phyloP scores from a whole-genome alignment of 2,113 vertebrate genomes.

The Cryptomyrus ogoouensis region DNA sequence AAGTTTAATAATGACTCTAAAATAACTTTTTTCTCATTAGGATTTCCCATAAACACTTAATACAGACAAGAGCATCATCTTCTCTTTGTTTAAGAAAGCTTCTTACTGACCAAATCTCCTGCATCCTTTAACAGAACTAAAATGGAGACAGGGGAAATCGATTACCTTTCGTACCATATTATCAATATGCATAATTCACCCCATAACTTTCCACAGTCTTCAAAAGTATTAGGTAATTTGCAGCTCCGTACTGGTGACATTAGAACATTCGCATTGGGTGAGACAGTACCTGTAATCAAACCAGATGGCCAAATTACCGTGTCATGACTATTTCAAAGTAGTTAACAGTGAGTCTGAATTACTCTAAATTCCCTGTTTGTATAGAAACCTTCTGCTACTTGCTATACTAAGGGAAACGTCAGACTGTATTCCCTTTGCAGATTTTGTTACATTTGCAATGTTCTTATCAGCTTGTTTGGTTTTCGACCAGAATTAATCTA shows the following conservation, averaged over 20 bases:
- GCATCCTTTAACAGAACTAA: neutral
- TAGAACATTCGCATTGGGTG: slow-evolving; percentile 44
- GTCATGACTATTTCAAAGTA: slow-evolving; percentile 35
- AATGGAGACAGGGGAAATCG: slow-evolving; percentile 20
- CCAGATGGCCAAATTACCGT: slow-evolving; percentile 61
- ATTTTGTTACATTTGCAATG: slow-evolving; percentile 39
- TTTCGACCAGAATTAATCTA: neutral
- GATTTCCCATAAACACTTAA: neutral
- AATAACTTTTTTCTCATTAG: neutral
- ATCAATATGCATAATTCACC: slow-evolving; percentile 36
- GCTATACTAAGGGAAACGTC: slow-evolving; percentile 16
- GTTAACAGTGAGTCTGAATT: slow-evolving; percentile 44
- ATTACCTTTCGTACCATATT: slow-evolving; percentile 29
- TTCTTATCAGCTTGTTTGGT: slow-evolving; percentile 29
- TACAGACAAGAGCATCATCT: neutral
- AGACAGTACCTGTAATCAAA: slow-evolving; percentile 60
- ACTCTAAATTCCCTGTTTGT: slow-evolving; percentile 49
- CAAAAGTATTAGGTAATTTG: slow-evolving; percentile 55
- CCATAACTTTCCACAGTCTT: slow-evolving; percentile 37
- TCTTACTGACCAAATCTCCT: neutral
- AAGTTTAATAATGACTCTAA: neutral
- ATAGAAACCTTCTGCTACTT: slow-evolving; percentile 35
- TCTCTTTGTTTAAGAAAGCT: neutral
- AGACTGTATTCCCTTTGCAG: slow-evolving; percentile 36
- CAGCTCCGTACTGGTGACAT: slow-evolving; percentile 48